Conservation (phyloP, 2,888 invertebrate genomes). For the Euclidia mi region DNA sequence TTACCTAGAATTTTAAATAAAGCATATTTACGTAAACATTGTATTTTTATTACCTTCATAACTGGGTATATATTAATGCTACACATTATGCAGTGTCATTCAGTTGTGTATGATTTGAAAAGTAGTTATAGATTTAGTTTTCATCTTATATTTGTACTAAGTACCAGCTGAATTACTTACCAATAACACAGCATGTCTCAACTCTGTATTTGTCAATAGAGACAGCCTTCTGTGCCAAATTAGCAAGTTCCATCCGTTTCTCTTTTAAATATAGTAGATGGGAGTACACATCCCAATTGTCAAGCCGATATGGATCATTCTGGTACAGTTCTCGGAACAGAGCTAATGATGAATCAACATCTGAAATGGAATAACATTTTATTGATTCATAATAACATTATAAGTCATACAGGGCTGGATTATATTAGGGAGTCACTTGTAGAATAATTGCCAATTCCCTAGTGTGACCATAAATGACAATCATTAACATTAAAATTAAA, state of each 20-base stretch:
- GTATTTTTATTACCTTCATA: too few relatives aligned
- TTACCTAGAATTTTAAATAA: slow-evolving; percentile 92
- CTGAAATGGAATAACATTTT: slow-evolving; percentile 85
- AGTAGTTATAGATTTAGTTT: too few relatives aligned
- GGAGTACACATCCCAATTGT: slow-evolving; percentile 99
- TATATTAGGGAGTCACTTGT: too few relatives aligned
- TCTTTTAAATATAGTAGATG: slow-evolving; percentile 98
- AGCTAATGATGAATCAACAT: slow-evolving; percentile 96
- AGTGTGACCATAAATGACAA: too few relatives aligned
- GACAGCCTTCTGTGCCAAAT: slow-evolving; percentile 97
- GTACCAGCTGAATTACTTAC: slow-evolving; percentile 80
- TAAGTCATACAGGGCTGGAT: too few relatives aligned
- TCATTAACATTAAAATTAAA: too few relatives aligned
- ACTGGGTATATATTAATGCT: too few relatives aligned
- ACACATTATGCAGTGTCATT: too few relatives aligned
- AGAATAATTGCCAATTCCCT: too few relatives aligned
- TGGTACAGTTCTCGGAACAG: slow-evolving; percentile 95
- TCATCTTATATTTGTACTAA: too few relatives aligned
- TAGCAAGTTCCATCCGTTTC: slow-evolving; percentile 96
- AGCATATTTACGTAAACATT: neutral
- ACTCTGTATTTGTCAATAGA: slow-evolving; percentile 98
- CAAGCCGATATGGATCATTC: slow-evolving; percentile 97
- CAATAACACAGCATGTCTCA: slow-evolving; percentile 99
- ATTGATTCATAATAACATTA: neutral
- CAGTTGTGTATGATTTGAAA: too few relatives aligned